Percentiles rank a stretch among this genome's conserved stretches.
phyloP scores from a whole-genome alignment of 2,888 invertebrate species.

The Phyto melanocephala region DNA sequence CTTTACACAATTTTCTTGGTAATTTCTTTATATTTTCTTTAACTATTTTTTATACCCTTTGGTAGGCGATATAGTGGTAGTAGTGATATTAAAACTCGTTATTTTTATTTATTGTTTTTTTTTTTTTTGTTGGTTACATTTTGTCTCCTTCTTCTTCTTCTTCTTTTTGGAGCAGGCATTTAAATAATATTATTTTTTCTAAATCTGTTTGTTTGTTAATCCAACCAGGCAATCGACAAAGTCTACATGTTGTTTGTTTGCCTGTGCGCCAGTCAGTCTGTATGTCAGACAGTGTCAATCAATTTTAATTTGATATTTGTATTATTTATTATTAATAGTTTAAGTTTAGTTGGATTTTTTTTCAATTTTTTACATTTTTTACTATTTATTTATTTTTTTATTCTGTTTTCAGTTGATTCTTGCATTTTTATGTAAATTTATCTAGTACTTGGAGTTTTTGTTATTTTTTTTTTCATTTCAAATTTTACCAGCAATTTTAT shows the following conservation, averaged over 20 bases:
- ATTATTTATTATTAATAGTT: conserved; percentile 62
- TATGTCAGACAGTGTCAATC: conserved; percentile 61
- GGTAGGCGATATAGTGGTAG: neutral
- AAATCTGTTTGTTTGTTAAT: neutral
- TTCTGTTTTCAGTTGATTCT: conserved; percentile 10
- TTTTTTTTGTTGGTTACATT: conserved; percentile 4
- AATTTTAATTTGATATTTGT: conserved; percentile 62
- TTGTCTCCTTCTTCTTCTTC: neutral
- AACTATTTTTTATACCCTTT: neutral
- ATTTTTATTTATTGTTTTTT: neutral
- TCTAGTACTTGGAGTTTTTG: neutral
- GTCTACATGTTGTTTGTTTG: conserved; percentile 20
- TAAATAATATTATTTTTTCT: neutral
- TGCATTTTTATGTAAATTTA: conserved; percentile 54
- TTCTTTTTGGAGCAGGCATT: neutral
- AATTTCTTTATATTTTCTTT: conserved; percentile 8
- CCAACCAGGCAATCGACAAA: conserved; percentile 3
- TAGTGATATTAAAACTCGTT: conserved; percentile 17
- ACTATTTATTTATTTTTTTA: neutral
- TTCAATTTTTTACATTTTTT: conserved; percentile 10
- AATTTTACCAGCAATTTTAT: conserved; percentile 16
- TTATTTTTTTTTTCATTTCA: neutral
- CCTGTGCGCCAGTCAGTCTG: conserved; percentile 23
- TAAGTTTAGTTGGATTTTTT: conserved; percentile 27
- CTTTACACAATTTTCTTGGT: conserved; percentile 20